Conservation (phyloP, 1,140 invertebrate species). For the Ptiloglossa arizonensis region DNA sequence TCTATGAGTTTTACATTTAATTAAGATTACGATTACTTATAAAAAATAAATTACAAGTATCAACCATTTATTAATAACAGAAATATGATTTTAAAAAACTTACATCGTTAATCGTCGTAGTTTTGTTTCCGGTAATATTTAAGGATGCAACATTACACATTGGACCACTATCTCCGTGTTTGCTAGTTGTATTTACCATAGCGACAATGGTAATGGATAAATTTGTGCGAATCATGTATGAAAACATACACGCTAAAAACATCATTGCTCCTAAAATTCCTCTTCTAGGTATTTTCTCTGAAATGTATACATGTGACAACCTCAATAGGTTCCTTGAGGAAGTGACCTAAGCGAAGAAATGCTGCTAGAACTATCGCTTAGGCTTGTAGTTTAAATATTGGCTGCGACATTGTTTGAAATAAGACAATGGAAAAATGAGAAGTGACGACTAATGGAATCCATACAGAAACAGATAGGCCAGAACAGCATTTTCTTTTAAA, state of each 20-base stretch:
- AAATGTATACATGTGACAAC: constrained; percentile 47
- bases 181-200: constrained; percentile 82
- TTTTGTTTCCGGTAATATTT: neutral
- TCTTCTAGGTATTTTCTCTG: constrained; percentile 78
- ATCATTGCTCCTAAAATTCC: constrained; percentile 86
- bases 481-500: too few species aligned
- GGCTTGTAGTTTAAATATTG: too few species aligned
- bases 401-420: too few species aligned
- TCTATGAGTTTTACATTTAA: too few species aligned
- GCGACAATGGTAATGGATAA: constrained; percentile 88
- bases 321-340: too few species aligned
- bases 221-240: constrained; percentile 88
- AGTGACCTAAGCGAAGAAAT: too few species aligned
- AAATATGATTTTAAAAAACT: constrained; percentile 24
- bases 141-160: neutral
- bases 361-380: too few species aligned
- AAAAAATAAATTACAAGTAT: neutral
- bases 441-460: too few species aligned
- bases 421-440: too few species aligned
- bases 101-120: constrained; percentile 54
- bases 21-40: too few species aligned
- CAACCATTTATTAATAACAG: neutral
- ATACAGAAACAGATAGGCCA: too few species aligned
- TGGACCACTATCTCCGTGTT: constrained; percentile 49
- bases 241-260: constrained; percentile 87